Conservation (phyloP, 2,888 invertebrate species). For the Autographa gamma region DNA sequence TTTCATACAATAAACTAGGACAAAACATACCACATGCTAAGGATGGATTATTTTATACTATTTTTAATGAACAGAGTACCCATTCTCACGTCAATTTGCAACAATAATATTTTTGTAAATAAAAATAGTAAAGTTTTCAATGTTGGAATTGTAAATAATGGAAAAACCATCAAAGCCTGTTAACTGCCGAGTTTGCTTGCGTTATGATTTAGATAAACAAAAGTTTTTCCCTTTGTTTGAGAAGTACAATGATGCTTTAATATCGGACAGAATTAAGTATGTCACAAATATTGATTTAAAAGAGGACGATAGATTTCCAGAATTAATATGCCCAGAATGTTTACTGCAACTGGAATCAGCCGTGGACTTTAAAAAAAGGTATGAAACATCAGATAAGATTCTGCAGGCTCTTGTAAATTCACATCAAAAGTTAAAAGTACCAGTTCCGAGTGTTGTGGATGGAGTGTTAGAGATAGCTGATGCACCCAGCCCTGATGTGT, state of each 20-base stretch:
- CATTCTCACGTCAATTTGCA: too few species aligned
- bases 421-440: constrained; percentile 23
- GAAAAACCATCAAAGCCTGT: constrained; percentile 56
- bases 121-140: background rate
- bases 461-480: background rate
- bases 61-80: too few species aligned
- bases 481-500: background rate
- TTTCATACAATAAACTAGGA: background rate
- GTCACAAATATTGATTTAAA: constrained; percentile 74
- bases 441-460: constrained; percentile 33
- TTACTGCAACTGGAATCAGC: constrained; percentile 74
- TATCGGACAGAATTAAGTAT: constrained; percentile 73
- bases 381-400: constrained; percentile 71
- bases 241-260: constrained; percentile 66
- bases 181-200: constrained; percentile 77
- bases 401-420: constrained; percentile 51
- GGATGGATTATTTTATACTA: background rate
- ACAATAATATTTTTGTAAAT: background rate
- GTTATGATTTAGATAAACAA: constrained; percentile 52
- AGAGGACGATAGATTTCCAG: constrained; percentile 75
- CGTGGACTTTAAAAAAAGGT: constrained; percentile 75
- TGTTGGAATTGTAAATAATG: constrained; percentile 47
- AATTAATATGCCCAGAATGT: constrained; percentile 76
- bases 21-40: background rate
- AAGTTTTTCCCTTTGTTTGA: constrained; percentile 74